Base-by-base conservation (phyloP, 2,888 invertebrate species). In the Catocala nupta region DNA sequence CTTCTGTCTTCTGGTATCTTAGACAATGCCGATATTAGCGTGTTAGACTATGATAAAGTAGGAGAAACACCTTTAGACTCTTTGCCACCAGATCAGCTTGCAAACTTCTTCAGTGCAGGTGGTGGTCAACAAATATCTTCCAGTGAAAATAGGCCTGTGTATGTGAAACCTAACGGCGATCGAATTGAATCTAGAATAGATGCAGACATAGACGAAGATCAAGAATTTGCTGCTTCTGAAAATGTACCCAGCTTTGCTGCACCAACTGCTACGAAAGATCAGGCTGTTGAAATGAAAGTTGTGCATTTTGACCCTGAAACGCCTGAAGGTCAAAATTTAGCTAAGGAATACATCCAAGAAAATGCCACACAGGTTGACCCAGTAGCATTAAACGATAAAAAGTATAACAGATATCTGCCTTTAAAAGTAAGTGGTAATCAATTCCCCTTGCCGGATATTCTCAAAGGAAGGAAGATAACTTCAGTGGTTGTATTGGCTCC, bases 401-500 rank as follows among this genome's bases (percentile, higher is more conserved):
- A 96, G 80, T 98, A 97, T 85, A 98, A 97, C 85, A 95, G 97
- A 80, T 98, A 98, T 86, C 92, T 98, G 60, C 98, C 98, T 11
- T 90, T 98, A 53, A 97, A 97, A 95, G 97, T 98, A 36, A 97
- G 96, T 78, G 98, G 98, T 0, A 96, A 97, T 36, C 96, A 97
- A 77, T 98, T 98, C 82, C 98, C 98, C 5, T 95, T 98, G 56
- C 98, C 98, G 5, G 97, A 97, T 81, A 96, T 96, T 33, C 87
- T 98, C 33, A 95, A 95, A 79, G 97, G 97, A 53, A 96, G 96
- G 81, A 96, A 95, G 83, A 96, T 98, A n/a, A 96, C 97, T 9
- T 97, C 97, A 81, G 97, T 98, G 1, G 98, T 98, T 0, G 97
- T 98, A 1, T 87, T 98, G 68, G 98, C 98, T 4, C 98, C 98